phyloP scores from a whole-genome alignment of 2,797 vertebrate genomes.

The Sebastes goodei region DNA sequence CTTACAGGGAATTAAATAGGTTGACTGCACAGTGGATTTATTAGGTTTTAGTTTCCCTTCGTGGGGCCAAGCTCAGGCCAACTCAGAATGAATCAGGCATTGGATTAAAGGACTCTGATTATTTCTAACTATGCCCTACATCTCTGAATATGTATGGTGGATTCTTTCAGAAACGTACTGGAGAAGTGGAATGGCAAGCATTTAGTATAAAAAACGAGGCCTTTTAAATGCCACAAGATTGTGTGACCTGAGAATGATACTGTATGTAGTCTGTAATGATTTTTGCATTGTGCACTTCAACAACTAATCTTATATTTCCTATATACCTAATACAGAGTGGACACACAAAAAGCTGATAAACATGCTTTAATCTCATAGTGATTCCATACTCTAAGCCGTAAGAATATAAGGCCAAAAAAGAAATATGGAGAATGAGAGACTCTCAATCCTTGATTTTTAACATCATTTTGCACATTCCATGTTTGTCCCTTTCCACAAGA shows the following conservation, averaged over 20 bases:
- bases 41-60: conserved; percentile 5
- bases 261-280: background rate
- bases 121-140: conserved; percentile 20
- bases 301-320: background rate
- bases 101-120: conserved; percentile 42
- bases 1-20: background rate
- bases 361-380: conserved; percentile 7
- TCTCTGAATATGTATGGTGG: conserved; percentile 15
- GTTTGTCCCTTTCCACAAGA: conserved; percentile 37
- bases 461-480: conserved; percentile 57
- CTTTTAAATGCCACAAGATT: background rate
- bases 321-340: background rate
- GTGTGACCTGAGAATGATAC: background rate
- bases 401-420: conserved; percentile 8
- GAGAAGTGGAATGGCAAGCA: background rate
- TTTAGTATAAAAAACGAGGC: background rate
- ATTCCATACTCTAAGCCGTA: background rate
- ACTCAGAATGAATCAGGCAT: conserved; percentile 17
- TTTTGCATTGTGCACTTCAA: conserved; percentile 8
- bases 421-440: background rate
- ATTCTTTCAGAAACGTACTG: background rate
- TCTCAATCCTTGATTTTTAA: conserved; percentile 10
- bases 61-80: conserved; percentile 5
- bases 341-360: background rate
- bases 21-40: conserved; percentile 7